phyloP scores from a whole-genome alignment of 2,113 vertebrate species.

The Zapus hudsonius region DNA sequence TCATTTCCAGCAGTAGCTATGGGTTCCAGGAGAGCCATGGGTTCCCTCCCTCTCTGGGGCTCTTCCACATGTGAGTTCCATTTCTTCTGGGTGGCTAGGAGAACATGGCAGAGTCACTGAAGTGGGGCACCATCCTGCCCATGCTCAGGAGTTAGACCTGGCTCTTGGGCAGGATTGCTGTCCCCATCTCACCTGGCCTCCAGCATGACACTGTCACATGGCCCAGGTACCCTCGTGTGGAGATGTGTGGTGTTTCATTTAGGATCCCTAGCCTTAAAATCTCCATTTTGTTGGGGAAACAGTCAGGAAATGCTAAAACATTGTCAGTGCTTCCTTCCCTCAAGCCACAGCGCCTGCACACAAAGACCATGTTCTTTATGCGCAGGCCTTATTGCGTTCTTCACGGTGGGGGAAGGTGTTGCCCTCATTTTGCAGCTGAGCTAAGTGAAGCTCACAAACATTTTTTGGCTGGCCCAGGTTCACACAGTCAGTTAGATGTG shows the following conservation, averaged over 20 bases:
- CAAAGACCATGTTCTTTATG: background rate
- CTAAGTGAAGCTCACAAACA: background rate
- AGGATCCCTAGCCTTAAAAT: background rate
- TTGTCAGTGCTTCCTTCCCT: background rate
- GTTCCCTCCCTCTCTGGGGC: background rate
- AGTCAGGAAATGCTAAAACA: background rate
- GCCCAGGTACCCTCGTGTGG: accelerated
- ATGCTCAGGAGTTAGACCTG: background rate
- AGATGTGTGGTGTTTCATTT: background rate
- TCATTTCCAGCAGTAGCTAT: constrained; percentile 28
- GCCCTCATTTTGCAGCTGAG: background rate
- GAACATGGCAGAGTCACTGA: background rate
- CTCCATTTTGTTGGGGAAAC: background rate
- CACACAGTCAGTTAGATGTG: background rate
- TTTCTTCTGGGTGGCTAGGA: background rate
- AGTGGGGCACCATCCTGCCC: accelerated
- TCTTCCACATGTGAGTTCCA: background rate
- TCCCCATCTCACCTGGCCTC: background rate
- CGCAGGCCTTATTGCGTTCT: background rate
- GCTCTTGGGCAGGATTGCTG: background rate
- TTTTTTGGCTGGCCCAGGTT: background rate
- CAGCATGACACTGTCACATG: accelerated
- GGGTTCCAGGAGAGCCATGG: background rate
- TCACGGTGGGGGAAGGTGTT: accelerated
- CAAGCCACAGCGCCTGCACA: background rate